Conservation (phyloP, 2,113 vertebrate species). For the Chaetodon auriga region DNA sequence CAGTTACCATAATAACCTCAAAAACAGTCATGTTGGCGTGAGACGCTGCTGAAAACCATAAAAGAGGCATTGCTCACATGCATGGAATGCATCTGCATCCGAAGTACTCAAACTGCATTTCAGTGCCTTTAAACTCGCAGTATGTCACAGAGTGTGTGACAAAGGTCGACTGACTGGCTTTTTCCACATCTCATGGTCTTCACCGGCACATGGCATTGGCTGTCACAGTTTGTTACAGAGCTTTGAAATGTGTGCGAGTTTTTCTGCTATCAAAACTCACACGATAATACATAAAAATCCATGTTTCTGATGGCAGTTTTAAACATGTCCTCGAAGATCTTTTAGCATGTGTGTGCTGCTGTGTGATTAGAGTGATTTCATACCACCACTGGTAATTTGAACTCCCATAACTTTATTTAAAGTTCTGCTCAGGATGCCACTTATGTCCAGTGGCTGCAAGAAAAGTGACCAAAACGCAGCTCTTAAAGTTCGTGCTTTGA, state of each 20-base stretch:
- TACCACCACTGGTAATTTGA: not conserved
- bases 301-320: not conserved
- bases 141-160: too few species aligned
- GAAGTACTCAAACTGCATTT: not conserved
- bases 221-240: not conserved
- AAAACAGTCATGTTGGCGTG: conserved; percentile 28
- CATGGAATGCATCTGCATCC: conserved; percentile 16
- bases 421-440: not conserved
- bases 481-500: not conserved
- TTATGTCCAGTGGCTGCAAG: not conserved
- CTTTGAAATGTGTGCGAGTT: too few species aligned
- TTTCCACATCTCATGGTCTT: not conserved
- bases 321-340: not conserved
- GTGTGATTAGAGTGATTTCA: not conserved
- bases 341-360: not conserved
- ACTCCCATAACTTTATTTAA: not conserved
- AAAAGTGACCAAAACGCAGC: not conserved
- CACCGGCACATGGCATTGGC: not conserved
- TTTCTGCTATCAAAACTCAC: not conserved
- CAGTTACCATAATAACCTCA: conserved; percentile 24
- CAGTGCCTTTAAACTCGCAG: not conserved
- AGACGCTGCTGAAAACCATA: not conserved
- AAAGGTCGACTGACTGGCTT: not conserved
- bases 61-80: conserved; percentile 56
- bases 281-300: not conserved